These are phyloP conservation scores for Eristalis intricaria DNA, from an alignment of 2,888 invertebrate species.

Conservation along the genomic window DNA sequence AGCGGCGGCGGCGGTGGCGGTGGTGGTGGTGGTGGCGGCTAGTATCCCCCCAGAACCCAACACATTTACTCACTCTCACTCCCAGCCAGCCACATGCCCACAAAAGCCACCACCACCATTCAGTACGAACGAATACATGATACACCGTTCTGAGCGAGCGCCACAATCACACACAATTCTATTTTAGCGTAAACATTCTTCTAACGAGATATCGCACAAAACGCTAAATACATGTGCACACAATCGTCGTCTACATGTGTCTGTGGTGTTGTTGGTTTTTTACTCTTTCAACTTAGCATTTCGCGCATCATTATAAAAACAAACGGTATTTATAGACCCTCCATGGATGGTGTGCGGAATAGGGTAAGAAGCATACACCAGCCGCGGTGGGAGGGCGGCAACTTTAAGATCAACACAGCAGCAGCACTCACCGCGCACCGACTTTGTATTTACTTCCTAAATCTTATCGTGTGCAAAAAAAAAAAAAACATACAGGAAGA, in stretches of 20 bases:
- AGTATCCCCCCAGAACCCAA: constrained; percentile 45
- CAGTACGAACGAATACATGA: constrained; percentile 17
- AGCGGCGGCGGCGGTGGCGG: no score
- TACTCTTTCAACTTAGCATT: constrained; percentile 52
- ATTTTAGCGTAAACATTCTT: constrained; percentile 68
- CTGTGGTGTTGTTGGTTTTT: constrained; percentile 29
- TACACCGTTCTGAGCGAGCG: constrained; percentile 36
- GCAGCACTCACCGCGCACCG: background rate
- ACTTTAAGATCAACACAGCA: background rate
- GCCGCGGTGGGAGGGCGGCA: background rate
- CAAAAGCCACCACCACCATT: constrained; percentile 44
- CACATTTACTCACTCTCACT: constrained; percentile 44
- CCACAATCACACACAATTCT: constrained; percentile 62
- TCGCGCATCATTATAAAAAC: constrained; percentile 71
- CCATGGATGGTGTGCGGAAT: constrained; percentile 30
- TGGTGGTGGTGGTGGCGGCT: constrained; percentile 68
- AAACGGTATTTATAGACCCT: constrained; percentile 71
- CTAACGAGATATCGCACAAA: constrained; percentile 63
- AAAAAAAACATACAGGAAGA: background rate
- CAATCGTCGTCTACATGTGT: constrained; percentile 21
- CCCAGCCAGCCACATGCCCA: constrained; percentile 46
- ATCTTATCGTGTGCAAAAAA: constrained; percentile 47
- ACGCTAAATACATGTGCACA: constrained; percentile 30
- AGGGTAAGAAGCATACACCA: background rate
- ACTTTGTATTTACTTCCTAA: constrained; percentile 57